phyloP scores from a whole-genome alignment of 2,888 invertebrate genomes.

The Pseudococcus jackbeardsleyi region DNA sequence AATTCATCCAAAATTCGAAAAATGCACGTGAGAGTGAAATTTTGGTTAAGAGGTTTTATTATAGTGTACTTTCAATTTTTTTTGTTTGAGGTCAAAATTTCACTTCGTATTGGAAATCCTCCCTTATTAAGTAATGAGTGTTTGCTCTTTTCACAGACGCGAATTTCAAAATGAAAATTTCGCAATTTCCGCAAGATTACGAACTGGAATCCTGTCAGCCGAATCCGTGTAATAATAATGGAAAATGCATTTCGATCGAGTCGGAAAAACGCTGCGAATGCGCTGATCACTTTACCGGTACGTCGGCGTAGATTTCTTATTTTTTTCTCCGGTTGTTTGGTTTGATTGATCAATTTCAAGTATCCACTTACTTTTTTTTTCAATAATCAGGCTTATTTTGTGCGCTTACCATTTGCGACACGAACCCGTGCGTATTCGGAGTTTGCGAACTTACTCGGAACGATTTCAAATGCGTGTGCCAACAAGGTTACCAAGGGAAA shows the following conservation, averaged over 20 bases:
- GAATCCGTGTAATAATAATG: conserved; percentile 81
- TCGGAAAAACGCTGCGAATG: conserved; percentile 78
- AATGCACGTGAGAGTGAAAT: too few species aligned
- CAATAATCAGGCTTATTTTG: conserved; percentile 78
- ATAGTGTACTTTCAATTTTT: too few species aligned
- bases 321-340: too few species aligned
- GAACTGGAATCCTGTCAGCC: conserved; percentile 79
- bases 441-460: conserved; percentile 71
- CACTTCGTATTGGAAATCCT: too few species aligned
- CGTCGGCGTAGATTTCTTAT: too few species aligned
- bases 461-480: conserved; percentile 77
- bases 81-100: too few species aligned
- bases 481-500: conserved; percentile 77
- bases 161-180: conserved; percentile 69
- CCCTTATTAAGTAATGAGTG: too few species aligned
- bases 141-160: conserved; percentile 68
- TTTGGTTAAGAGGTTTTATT: too few species aligned
- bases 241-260: conserved; percentile 77
- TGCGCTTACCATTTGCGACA: conserved; percentile 81
- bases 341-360: background rate
- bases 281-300: conserved; percentile 80
- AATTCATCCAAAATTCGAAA: too few species aligned
- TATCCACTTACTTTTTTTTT: conserved; percentile 46
- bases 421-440: conserved; percentile 75
- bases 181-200: conserved; percentile 67